Conservation (phyloP, 92 coral and sea anemone species). For the Zoanthus solanderi region DNA sequence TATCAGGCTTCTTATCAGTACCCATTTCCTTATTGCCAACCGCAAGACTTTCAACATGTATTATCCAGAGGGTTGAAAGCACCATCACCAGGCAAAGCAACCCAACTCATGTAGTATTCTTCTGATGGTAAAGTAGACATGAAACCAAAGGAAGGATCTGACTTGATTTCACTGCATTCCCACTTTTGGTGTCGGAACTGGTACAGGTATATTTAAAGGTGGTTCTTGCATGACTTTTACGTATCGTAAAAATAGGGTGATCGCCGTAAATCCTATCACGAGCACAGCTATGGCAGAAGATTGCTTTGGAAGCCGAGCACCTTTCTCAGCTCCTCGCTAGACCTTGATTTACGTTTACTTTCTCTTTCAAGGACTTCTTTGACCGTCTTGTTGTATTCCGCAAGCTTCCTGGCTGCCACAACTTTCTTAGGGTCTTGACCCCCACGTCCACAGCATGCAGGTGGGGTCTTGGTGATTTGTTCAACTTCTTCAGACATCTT, state of each 20-base stretch:
- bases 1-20: no score
- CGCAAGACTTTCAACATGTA: no score
- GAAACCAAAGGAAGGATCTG: not conserved
- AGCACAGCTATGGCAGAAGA: not conserved
- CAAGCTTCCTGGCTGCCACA: not conserved
- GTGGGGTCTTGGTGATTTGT: not conserved
- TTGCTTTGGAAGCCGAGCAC: not conserved
- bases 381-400: not conserved
- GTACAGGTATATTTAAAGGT: not conserved
- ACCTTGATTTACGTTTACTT: not conserved
- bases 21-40: no score
- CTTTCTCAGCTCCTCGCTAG: not conserved
- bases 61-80: no score
- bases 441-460: no score
- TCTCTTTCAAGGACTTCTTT: not conserved
- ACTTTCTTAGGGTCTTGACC: no score
- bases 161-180: not conserved
- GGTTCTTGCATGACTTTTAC: not conserved
- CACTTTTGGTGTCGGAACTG: not conserved
- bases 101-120: no score
- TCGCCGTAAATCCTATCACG: not conserved
- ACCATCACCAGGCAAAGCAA: no score
- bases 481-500: not conserved
- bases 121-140: no score
- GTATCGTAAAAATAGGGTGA: not conserved